These are phyloP conservation scores for Drosophila glabriapex DNA, from an alignment of 2,888 invertebrate genomes.

Conservation along the genomic window DNA sequence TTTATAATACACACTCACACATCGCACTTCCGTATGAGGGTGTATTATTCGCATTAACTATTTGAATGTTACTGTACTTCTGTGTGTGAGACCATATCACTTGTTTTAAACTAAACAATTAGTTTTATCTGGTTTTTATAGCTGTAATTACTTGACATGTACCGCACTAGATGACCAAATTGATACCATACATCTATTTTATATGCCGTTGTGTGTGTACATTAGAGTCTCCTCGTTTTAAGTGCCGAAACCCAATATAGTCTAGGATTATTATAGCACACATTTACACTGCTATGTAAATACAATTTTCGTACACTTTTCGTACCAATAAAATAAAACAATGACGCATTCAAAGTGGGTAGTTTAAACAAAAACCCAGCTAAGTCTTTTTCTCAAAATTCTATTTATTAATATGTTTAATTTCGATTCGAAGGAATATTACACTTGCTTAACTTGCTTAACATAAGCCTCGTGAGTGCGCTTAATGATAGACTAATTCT, in stretches of 20 bases:
- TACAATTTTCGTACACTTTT: constrained; percentile 57
- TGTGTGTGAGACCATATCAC: constrained; percentile 47
- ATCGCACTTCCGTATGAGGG: constrained; percentile 6
- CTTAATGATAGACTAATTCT: constrained; percentile 49
- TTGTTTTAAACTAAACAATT: constrained; percentile 24
- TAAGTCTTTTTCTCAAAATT: constrained; percentile 11
- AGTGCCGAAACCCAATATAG: constrained; percentile 65
- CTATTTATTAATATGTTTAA: constrained; percentile 27
- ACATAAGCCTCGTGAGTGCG: constrained; percentile 57
- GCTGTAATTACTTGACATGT: constrained; percentile 16
- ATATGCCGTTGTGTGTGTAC: constrained; percentile 36
- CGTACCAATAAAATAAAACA: constrained; percentile 50
- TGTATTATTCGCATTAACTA: constrained; percentile 23
- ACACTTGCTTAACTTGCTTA: constrained; percentile 19
- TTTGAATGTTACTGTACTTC: constrained; percentile 28
- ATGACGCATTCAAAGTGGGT: constrained; percentile 1
- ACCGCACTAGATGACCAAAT: constrained; percentile 34
- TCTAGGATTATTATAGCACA: constrained; percentile 48
- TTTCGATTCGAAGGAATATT: constrained; percentile 16
- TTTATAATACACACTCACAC: constrained; percentile 11
- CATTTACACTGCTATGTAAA: constrained; percentile 59
- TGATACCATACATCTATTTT: constrained; percentile 30
- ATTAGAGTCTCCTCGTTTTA: constrained; percentile 75
- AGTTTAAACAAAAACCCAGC: constrained; percentile 14
- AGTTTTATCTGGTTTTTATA: constrained; percentile 28